Evolutionary conservation across 2,888 invertebrate genomes (phyloP).

Genomic region (Lithodes maja): DNA sequence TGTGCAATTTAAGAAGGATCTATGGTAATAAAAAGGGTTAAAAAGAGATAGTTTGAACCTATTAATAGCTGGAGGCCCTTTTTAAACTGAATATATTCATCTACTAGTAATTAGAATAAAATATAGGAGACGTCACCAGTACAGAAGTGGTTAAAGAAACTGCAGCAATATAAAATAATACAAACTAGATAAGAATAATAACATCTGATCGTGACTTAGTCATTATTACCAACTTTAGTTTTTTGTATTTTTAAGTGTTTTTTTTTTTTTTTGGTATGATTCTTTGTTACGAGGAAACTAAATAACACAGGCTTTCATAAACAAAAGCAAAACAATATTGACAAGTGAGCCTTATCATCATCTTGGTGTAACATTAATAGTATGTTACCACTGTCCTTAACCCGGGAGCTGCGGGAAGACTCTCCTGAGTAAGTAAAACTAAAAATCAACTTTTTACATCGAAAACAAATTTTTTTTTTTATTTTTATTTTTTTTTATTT

Average conservation of each 20-base stretch:
- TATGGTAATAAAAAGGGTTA: too few species aligned
- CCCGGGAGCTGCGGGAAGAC: too few species aligned
- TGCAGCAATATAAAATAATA: not conserved
- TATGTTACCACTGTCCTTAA: not conserved
- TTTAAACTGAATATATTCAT: too few species aligned
- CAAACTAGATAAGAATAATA: slow-evolving; percentile 1
- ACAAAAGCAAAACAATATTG: not conserved
- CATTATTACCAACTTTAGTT: slow-evolving; percentile 32
- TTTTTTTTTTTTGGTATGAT: slow-evolving; percentile 31
- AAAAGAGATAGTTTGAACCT: too few species aligned
- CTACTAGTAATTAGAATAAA: too few species aligned
- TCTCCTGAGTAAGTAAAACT: too few species aligned
- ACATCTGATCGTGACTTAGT: slow-evolving; percentile 38
- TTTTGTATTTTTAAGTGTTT: not conserved
- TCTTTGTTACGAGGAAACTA: slow-evolving; percentile 46
- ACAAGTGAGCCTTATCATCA: not conserved
- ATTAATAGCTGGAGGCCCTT: too few species aligned
- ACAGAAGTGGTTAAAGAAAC: not conserved
- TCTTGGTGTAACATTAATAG: not conserved
- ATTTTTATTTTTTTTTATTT: too few species aligned
- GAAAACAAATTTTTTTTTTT: too few species aligned
- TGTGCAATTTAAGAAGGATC: too few species aligned
- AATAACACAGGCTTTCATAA: slow-evolving; percentile 45
- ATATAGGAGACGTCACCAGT: too few species aligned
- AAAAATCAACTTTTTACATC: too few species aligned